A percentile compares a stretch with the other conserved stretches of the same genome.
phyloP scores from a whole-genome alignment of 2,797 vertebrate species.

The Schizopygopsis pylzovi region DNA sequence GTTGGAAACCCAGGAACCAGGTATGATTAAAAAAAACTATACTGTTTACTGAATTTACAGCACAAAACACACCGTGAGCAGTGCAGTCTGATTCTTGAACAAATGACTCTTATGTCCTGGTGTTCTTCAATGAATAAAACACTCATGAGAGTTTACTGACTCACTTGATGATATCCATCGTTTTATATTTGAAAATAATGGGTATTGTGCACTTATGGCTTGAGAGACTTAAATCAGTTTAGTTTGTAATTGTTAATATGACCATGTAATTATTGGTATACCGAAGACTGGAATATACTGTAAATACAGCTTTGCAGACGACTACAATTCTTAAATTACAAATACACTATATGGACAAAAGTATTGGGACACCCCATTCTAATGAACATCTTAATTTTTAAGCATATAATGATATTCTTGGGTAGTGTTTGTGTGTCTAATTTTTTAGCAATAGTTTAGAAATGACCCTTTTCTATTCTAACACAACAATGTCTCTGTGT shows the following conservation, averaged over 20 bases:
- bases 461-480: no score
- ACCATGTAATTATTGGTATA: background rate
- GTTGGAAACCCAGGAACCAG: background rate
- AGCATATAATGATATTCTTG: no score
- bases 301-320: no score
- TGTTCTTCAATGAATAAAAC: background rate
- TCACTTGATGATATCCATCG: background rate
- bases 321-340: no score
- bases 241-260: background rate
- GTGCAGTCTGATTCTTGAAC: background rate
- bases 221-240: background rate
- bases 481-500: no score
- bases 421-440: no score
- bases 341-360: no score
- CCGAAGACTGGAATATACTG: no score
- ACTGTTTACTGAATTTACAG: background rate
- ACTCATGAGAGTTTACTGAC: background rate
- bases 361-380: no score
- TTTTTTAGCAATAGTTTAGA: no score
- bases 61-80: background rate
- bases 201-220: background rate
- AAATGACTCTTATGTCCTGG: background rate
- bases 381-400: no score
- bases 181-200: background rate
- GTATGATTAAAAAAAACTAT: background rate